phyloP scores from a whole-genome alignment of 2,797 vertebrate genomes.

The Argya squamiceps region DNA sequence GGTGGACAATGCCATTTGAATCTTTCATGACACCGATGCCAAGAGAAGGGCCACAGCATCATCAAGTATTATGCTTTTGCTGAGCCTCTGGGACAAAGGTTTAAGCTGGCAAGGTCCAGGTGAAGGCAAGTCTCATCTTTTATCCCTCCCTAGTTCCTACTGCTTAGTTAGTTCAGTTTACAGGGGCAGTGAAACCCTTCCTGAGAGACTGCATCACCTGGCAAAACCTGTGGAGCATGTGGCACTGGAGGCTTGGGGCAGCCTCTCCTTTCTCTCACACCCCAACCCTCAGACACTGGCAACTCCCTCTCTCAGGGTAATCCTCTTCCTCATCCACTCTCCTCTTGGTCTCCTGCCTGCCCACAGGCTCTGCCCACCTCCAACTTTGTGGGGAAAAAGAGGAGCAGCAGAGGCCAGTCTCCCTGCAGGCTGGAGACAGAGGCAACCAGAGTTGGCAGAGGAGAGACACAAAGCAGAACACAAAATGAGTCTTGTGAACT shows the following conservation, averaged over 20 bases:
- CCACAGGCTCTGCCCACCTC: not conserved
- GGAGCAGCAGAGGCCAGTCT: not conserved
- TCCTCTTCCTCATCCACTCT: not conserved
- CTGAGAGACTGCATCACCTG: not conserved
- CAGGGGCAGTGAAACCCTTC: not conserved
- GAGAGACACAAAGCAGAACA: not conserved
- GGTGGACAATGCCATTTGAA: slow-evolving; percentile 63
- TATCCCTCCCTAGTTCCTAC: not conserved
- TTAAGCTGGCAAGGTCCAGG: slow-evolving; percentile 5
- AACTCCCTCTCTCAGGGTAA: not conserved
- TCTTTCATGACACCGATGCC: slow-evolving; percentile 56
- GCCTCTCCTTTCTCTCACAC: not conserved
- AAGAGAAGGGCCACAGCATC: slow-evolving; percentile 31
- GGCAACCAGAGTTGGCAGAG: not conserved
- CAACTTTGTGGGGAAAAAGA: not conserved
- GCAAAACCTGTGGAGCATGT: not conserved
- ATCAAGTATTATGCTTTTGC: not conserved
- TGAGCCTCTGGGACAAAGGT: slow-evolving; percentile 20
- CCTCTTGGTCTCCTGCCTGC: not conserved
- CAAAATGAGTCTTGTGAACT: not conserved
- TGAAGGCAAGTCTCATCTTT: not conserved
- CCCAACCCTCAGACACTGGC: not conserved
- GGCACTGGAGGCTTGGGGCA: not conserved
- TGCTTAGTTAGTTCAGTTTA: not conserved
- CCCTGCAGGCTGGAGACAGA: not conserved